A percentile compares a stretch with the other conserved stretches of the same genome.
These are phyloP conservation scores for Peucedramus taeniatus DNA, from an alignment of 2,113 vertebrate species.

Conservation along the genomic window DNA sequence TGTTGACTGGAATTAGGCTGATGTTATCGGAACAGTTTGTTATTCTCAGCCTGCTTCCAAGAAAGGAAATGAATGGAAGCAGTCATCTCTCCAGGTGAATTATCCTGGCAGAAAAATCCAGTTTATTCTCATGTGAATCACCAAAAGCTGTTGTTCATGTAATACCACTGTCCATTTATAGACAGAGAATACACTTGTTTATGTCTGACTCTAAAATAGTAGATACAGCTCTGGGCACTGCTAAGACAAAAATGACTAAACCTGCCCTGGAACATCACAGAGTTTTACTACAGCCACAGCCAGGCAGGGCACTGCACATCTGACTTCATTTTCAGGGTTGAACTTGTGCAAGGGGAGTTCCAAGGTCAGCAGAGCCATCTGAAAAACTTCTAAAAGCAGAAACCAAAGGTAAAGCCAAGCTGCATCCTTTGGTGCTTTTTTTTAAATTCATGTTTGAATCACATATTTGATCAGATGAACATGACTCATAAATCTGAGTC, in stretches of 20 bases:
- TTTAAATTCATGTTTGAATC: not conserved
- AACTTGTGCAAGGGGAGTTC: not conserved
- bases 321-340: not conserved
- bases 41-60: conserved; percentile 24
- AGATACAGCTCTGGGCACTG: not conserved
- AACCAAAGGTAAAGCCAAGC: not conserved
- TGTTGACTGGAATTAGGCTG: conserved; percentile 19
- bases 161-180: conserved; percentile 13
- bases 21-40: conserved; percentile 33
- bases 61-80: conserved; percentile 33
- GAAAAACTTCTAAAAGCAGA: not conserved
- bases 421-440: not conserved
- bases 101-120: conserved; percentile 21
- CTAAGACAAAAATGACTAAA: not conserved
- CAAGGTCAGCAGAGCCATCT: not conserved
- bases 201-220: not conserved
- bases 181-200: not conserved
- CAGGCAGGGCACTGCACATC: not conserved
- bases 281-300: not conserved
- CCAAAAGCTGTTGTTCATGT: not conserved
- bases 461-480: not conserved
- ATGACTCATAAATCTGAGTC: not conserved
- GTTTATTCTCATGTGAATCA: conserved; percentile 41
- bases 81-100: conserved; percentile 27
- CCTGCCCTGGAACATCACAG: not conserved